Conservation (phyloP, 2,797 vertebrate species). For the Phoeniculus purpureus region DNA sequence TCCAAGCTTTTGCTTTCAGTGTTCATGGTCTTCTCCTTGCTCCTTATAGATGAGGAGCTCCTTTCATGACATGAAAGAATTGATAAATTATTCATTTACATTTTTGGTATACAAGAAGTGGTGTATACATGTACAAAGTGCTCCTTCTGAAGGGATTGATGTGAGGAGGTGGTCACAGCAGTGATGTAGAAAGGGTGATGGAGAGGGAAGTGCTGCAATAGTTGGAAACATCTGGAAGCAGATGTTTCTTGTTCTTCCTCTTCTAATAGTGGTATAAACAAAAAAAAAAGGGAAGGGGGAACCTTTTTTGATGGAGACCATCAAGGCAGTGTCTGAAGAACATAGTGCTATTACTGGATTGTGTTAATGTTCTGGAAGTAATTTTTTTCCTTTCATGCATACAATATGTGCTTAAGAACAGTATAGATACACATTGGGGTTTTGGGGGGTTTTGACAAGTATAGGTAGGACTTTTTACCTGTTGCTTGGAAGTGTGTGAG, state of each 20-base stretch:
- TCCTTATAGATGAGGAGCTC: not conserved
- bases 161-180: not conserved
- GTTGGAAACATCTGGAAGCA: constrained; percentile 8
- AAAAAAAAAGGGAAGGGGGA: not conserved
- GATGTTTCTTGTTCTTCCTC: constrained; percentile 33
- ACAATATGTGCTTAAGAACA: not conserved
- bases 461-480: not conserved
- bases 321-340: not conserved
- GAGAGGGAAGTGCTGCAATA: not conserved
- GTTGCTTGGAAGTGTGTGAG: not conserved
- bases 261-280: not conserved
- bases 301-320: not conserved
- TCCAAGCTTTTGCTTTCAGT: not conserved
- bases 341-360: not conserved
- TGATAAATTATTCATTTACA: constrained; percentile 32
- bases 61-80: not conserved
- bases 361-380: not conserved
- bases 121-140: not conserved
- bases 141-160: constrained; percentile 10
- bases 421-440: not conserved
- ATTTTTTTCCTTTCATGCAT: not conserved
- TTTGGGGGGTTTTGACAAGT: not conserved
- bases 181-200: not conserved
- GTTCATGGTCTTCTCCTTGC: not conserved
- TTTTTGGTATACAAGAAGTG: constrained; percentile 2